Percentiles rank a stretch among this genome's conserved stretches.
phyloP scores from a whole-genome alignment of 1,140 invertebrate species.

The Branchinecta lindahli region DNA sequence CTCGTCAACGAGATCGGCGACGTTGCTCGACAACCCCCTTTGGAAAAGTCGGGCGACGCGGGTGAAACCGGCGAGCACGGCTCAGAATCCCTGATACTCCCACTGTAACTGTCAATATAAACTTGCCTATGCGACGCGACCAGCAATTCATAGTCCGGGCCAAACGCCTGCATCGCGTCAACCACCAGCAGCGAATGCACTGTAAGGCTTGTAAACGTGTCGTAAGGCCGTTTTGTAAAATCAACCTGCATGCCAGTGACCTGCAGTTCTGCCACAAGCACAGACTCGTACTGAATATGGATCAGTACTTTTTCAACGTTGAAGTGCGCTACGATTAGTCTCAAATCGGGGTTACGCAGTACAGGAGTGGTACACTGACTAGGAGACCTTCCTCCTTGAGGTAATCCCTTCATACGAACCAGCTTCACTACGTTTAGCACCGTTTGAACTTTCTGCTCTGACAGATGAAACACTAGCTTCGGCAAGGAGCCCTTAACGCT shows the following conservation, averaged over 20 bases:
- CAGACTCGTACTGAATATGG: constrained; percentile 60
- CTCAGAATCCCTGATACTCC: constrained; percentile 76
- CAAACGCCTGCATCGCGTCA: constrained; percentile 86
- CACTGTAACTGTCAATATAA: constrained; percentile 83
- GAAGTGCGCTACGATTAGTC: constrained; percentile 68
- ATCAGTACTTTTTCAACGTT: constrained; percentile 71
- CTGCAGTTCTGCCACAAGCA: constrained; percentile 75
- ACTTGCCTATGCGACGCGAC: constrained; percentile 87
- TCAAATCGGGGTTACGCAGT: constrained; percentile 32
- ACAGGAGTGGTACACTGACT: constrained; percentile 9
- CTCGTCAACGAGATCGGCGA: constrained; percentile 43
- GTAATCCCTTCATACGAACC: neutral
- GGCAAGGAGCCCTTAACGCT: constrained; percentile 69
- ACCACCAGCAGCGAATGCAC: constrained; percentile 82
- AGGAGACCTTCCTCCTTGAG: neutral
- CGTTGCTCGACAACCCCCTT: constrained; percentile 28
- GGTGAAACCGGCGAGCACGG: constrained; percentile 65
- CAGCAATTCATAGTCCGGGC: constrained; percentile 81
- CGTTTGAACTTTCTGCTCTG: constrained; percentile 65
- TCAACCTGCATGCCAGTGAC: constrained; percentile 67
- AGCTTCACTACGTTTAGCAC: constrained; percentile 35
- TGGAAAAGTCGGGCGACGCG: constrained; percentile 45
- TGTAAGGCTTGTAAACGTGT: constrained; percentile 59
- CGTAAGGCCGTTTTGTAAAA: constrained; percentile 49
- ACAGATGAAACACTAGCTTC: constrained; percentile 69